Conservation (phyloP, 1,140 invertebrate species). For the Brachionus angularis region DNA sequence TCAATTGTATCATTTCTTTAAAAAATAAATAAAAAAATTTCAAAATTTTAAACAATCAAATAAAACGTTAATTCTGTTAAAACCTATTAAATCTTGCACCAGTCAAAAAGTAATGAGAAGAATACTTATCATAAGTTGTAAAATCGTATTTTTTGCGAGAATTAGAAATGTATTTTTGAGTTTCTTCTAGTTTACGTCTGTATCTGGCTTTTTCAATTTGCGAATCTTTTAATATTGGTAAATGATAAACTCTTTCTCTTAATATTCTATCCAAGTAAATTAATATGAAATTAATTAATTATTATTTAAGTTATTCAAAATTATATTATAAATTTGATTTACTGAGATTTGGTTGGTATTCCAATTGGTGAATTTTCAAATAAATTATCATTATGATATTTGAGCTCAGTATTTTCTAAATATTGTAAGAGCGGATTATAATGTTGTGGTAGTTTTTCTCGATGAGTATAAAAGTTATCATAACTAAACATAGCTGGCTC, state of each 20-base stretch:
- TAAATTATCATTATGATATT: constrained; percentile 40
- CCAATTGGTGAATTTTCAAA: constrained; percentile 12
- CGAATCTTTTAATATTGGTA: constrained; percentile 13
- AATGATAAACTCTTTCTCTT: constrained; percentile 35
- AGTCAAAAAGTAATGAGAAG: constrained; percentile 35
- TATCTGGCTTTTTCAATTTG: constrained; percentile 30
- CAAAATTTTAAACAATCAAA: neutral
- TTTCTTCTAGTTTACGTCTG: constrained; percentile 28
- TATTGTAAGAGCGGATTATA: constrained; percentile 31
- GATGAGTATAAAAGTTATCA: constrained; percentile 27
- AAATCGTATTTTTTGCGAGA: constrained; percentile 41
- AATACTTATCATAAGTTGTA: constrained; percentile 33
- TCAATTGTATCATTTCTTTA: constrained; percentile 43
- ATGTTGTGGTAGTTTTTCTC: constrained; percentile 21
- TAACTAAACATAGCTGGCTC: constrained; percentile 19
- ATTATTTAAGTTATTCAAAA: neutral
- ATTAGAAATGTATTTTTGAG: neutral
- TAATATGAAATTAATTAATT: constrained; percentile 1
- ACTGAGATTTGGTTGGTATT: constrained; percentile 26
- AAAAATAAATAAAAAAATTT: neutral
- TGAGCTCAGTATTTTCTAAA: constrained; percentile 31
- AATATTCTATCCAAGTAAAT: constrained; percentile 38
- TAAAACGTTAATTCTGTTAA: too few relatives aligned
- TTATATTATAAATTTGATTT: neutral
- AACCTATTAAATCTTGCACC: constrained; percentile 41